Conservation (phyloP, 2,888 invertebrate species). For the Protonemura montana region DNA sequence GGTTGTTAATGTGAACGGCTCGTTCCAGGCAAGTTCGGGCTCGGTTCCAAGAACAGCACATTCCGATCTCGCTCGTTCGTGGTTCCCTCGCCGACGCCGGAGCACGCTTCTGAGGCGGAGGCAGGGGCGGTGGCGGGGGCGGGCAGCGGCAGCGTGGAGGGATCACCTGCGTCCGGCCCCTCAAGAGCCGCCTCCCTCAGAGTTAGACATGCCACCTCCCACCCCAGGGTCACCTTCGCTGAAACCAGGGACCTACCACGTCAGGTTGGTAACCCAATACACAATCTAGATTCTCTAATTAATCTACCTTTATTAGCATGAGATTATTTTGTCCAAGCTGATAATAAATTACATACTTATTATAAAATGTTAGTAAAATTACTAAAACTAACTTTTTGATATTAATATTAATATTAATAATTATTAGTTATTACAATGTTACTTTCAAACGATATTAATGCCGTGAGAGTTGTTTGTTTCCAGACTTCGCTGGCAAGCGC, state of each 20-base stretch:
- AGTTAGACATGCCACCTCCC: conserved; percentile 59
- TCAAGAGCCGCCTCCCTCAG: conserved; percentile 70
- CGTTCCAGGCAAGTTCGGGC: conserved; percentile 72
- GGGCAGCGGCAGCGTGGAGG: conserved; percentile 73
- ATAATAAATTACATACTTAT: too few relatives aligned
- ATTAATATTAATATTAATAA: too few relatives aligned
- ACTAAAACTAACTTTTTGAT: too few relatives aligned
- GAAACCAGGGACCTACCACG: conserved; percentile 67
- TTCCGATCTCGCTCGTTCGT: conserved; percentile 81
- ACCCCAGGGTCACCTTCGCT: conserved; percentile 67
- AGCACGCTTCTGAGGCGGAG: conserved; percentile 64
- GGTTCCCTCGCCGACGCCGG: conserved; percentile 72
- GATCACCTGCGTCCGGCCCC: conserved; percentile 67
- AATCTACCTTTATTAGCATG: too few relatives aligned
- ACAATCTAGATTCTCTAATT: too few relatives aligned
- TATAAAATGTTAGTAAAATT: too few relatives aligned
- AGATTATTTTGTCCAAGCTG: too few relatives aligned
- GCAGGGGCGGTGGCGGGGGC: conserved; percentile 57
- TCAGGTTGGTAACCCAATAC: too few relatives aligned
- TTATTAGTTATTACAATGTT: too few relatives aligned
- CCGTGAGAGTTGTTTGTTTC: conserved; percentile 56
- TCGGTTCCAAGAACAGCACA: conserved; percentile 68
- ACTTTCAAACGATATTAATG: too few relatives aligned
- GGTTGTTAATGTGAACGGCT: too few relatives aligned
- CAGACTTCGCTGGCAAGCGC: conserved; percentile 83